A percentile compares a stretch with the other conserved stretches of the same genome.
These are phyloP conservation scores for Mastomys natalensis DNA, from an alignment of 2,113 vertebrate genomes.

Conservation along the genomic window DNA sequence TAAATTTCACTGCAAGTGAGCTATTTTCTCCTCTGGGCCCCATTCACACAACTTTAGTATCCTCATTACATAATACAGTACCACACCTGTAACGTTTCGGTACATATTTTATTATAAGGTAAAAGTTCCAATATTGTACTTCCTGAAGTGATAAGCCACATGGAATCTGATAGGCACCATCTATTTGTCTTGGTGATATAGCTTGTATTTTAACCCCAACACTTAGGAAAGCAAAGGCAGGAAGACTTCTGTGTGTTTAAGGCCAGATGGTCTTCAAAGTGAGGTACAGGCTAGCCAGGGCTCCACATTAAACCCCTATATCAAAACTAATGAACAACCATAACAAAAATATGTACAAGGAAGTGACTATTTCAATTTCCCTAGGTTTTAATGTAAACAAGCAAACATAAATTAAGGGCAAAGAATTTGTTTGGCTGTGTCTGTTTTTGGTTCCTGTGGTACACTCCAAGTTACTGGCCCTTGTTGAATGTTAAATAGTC, in stretches of 20 bases:
- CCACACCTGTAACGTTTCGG: rapidly evolving
- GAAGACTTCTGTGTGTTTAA: neutral
- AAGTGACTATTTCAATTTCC: conserved; percentile 57
- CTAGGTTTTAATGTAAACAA: conserved; percentile 43
- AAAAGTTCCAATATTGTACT: neutral
- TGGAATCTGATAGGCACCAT: neutral
- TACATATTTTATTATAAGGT: neutral
- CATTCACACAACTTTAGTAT: neutral
- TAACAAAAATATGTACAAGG: neutral
- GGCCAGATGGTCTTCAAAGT: neutral
- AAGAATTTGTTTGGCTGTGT: conserved; percentile 19
- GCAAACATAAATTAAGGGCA: conserved; percentile 48
- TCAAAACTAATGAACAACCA: neutral
- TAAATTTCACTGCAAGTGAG: neutral
- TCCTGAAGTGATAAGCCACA: neutral
- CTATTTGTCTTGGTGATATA: neutral
- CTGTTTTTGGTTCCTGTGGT: neutral
- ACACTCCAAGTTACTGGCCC: neutral
- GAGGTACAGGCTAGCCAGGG: neutral
- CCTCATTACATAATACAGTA: neutral
- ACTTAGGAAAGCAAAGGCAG: too few relatives aligned
- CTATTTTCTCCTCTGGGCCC: neutral
- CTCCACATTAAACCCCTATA: neutral
- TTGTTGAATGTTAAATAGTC: conserved; percentile 55
- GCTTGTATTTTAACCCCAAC: neutral